A percentile compares a stretch with the other conserved stretches of the same genome.
Conservation (phyloP, 1,140 invertebrate genomes). For the Drosophila equinoxialis region DNA sequence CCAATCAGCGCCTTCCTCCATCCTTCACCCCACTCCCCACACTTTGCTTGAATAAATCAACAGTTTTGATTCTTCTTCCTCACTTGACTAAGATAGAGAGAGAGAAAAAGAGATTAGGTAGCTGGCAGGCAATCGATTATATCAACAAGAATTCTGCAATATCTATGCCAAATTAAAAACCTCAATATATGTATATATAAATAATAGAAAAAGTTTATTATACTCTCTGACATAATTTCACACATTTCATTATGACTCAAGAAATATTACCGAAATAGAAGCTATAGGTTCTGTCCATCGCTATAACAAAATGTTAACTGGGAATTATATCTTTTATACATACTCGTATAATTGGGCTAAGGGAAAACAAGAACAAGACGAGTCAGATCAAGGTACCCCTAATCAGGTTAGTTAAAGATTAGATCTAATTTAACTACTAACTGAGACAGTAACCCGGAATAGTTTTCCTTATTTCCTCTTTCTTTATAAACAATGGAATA, state of each 20-base stretch:
- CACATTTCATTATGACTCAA: too few relatives aligned
- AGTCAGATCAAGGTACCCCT: too few relatives aligned
- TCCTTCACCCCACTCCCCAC: background rate
- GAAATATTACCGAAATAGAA: too few relatives aligned
- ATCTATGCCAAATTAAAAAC: slow-evolving; percentile 28
- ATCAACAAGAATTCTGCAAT: background rate
- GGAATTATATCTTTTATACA: too few relatives aligned
- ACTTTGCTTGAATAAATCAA: slow-evolving; percentile 1
- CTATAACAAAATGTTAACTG: too few relatives aligned
- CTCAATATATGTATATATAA: background rate
- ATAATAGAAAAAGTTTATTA: background rate
- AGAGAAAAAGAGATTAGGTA: background rate
- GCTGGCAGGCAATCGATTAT: too few relatives aligned
- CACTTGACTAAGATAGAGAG: background rate
- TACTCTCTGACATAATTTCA: background rate
- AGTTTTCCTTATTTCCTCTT: background rate
- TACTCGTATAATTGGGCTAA: too few relatives aligned
- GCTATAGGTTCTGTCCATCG: too few relatives aligned
- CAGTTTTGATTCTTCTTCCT: slow-evolving; percentile 14
- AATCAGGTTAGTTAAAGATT: too few relatives aligned
- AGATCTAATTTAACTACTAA: too few relatives aligned
- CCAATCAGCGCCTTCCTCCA: slow-evolving; percentile 1
- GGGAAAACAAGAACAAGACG: too few relatives aligned
- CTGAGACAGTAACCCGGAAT: background rate
- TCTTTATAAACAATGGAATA: background rate